phyloP scores from a whole-genome alignment of 2,797 vertebrate genomes.

The Eremophila alpestris region DNA sequence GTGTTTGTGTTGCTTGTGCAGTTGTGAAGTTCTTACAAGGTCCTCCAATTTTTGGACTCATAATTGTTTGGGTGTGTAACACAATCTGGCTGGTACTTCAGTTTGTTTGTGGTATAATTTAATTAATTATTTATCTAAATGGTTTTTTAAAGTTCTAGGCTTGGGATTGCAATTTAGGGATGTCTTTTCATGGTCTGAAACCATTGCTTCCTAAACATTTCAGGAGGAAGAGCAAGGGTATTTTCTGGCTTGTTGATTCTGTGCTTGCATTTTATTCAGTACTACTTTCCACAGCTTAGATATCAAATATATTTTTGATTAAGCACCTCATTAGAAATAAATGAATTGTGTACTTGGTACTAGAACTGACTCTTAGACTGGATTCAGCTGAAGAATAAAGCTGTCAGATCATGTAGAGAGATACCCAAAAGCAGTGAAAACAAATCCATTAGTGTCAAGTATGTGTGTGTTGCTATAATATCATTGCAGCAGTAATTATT shows the following conservation, averaged over 20 bases:
- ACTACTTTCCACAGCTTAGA: not conserved
- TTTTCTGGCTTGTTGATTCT: not conserved
- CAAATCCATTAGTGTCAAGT: not conserved
- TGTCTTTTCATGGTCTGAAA: not conserved
- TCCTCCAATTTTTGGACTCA: not conserved
- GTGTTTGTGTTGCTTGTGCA: not conserved
- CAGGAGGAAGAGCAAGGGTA: not conserved
- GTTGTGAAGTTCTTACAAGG: not conserved
- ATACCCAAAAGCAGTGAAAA: not conserved
- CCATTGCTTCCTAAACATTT: not conserved
- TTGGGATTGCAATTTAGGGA: not conserved
- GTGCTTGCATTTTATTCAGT: not conserved
- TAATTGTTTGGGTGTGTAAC: not conserved
- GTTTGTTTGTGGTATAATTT: not conserved
- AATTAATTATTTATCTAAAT: not conserved
- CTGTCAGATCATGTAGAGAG: not conserved
- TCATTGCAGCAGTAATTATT: not conserved
- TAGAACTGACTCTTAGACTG: not conserved
- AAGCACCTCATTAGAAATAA: constrained; percentile 4
- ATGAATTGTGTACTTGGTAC: not conserved
- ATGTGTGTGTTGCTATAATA: not conserved
- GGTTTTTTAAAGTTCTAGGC: not conserved
- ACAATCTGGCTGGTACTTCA: not conserved
- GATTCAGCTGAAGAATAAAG: not conserved
- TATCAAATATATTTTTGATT: not conserved